phyloP scores from a whole-genome alignment of 2,888 invertebrate species.

The Orthosia gracilis region DNA sequence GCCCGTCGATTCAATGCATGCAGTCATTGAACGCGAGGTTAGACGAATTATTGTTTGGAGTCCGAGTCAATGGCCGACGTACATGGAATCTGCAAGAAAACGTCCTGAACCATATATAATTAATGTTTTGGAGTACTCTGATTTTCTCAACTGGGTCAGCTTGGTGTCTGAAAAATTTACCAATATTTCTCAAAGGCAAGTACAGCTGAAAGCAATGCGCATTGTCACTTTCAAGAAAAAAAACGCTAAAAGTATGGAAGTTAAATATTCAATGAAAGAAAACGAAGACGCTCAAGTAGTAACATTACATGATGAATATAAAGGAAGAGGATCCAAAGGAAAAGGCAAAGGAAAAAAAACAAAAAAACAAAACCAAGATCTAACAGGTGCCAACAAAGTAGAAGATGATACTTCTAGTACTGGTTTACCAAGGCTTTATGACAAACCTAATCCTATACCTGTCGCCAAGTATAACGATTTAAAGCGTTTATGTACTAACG shows the following conservation, averaged over 20 bases:
- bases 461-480: too few species aligned
- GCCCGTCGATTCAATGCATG: too few species aligned
- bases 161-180: slow-evolving; percentile 8
- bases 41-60: too few species aligned
- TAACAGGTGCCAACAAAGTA: slow-evolving; percentile 10
- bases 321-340: slow-evolving; percentile 7
- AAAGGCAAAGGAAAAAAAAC: slow-evolving; percentile 11
- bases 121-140: slow-evolving; percentile 8
- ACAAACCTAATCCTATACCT: too few species aligned
- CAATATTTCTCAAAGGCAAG: slow-evolving; percentile 9
- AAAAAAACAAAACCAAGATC: slow-evolving; percentile 5
- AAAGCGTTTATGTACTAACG: too few species aligned
- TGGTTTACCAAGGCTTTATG: too few species aligned
- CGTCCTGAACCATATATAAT: slow-evolving; percentile 8
- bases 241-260: slow-evolving; percentile 5
- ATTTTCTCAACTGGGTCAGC: slow-evolving; percentile 3
- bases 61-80: slow-evolving; percentile 8
- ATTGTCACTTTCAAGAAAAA: slow-evolving; percentile 28
- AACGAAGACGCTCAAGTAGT: slow-evolving; percentile 12
- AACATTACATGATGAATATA: slow-evolving; percentile 12
- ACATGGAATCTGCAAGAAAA: slow-evolving; percentile 14
- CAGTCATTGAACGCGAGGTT: too few species aligned
- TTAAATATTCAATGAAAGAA: slow-evolving; percentile 9
- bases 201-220: slow-evolving; percentile 21
- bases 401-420: slow-evolving; percentile 3